Evolutionary conservation across 1,140 invertebrate species (phyloP), one percentile per base, ranked within the genome.

Genomic region (Zeugodacus cucurbitae): DNA sequence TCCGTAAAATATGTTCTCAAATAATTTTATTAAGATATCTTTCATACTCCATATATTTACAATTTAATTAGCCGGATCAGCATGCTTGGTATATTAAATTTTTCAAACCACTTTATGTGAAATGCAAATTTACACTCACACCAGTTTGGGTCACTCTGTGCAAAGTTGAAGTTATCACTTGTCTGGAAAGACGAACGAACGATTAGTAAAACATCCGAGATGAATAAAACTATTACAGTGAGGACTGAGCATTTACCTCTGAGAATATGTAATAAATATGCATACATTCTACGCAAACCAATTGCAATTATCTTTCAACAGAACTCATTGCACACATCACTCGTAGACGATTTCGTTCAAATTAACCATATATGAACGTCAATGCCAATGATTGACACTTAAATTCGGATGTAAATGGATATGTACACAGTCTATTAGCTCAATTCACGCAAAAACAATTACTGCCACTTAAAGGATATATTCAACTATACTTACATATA

Each of bases 291-390:
- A 6, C 64, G 87, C 88, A 90, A 89, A 88, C 70, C 89, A 91
- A 91, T 92, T 92, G 90, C 89, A 91, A 91, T 92, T 92, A 90
- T 89, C 90, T 90, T 90, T 92, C 91, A 90, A 88, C 74, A 88
- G 87, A 89, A 90, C 90, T 90, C 90, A 89, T 82, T 90, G 57
- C 86, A 82, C 41, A 86, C 87, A 89, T 89, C 89, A 89, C 86
- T 74, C 32, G 67, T 32, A 70, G 34, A 70, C 17, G 34, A 37
- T 37, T 37, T 14, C 32, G 17, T 37, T 17, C 67, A 74, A 74
- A 74, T 74, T 74, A 74, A 22, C 34, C 34, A 20, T 32, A 74
- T 74, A 74, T 37, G 37, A 74, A 74, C 67, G 62, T 74, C 11
- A 74, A 14, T 74, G 67, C 67, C 32, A 37, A 22, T 74, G 67